Conservation (phyloP, 2,113 vertebrate species). For the Xenotilapia leptura region DNA sequence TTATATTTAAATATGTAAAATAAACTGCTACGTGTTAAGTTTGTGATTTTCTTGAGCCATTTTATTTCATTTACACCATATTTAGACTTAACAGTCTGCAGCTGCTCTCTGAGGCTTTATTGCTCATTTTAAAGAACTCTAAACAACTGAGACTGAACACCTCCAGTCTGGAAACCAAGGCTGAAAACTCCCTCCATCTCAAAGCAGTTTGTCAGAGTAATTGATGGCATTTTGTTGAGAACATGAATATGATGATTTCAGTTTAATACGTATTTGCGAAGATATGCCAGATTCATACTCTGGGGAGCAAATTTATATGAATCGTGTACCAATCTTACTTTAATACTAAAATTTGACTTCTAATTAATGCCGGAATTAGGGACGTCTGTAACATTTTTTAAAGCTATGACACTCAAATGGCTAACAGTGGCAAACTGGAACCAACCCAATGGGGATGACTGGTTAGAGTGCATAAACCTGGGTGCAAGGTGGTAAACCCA, state of each 20-base stretch:
- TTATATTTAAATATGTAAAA: background rate
- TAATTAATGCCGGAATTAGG: background rate
- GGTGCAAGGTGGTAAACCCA: background rate
- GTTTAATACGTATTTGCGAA: background rate
- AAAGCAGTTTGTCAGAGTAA: background rate
- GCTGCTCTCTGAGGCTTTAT: background rate
- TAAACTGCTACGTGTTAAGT: background rate
- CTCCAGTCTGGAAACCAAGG: no score
- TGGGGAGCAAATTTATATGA: background rate
- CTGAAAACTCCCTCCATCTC: background rate
- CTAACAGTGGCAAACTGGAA: background rate
- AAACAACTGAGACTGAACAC: background rate
- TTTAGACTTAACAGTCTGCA: background rate
- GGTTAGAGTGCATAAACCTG: background rate
- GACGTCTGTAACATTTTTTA: background rate
- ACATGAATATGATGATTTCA: background rate
- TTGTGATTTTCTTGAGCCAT: background rate
- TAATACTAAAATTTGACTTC: background rate
- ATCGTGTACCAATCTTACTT: background rate
- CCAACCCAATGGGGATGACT: background rate
- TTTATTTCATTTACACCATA: background rate
- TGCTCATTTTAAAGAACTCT: background rate
- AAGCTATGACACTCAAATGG: background rate
- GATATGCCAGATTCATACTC: background rate
- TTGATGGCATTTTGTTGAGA: background rate